Base-by-base conservation (phyloP, 2,113 vertebrate genomes). In the Colinus virginianus region DNA sequence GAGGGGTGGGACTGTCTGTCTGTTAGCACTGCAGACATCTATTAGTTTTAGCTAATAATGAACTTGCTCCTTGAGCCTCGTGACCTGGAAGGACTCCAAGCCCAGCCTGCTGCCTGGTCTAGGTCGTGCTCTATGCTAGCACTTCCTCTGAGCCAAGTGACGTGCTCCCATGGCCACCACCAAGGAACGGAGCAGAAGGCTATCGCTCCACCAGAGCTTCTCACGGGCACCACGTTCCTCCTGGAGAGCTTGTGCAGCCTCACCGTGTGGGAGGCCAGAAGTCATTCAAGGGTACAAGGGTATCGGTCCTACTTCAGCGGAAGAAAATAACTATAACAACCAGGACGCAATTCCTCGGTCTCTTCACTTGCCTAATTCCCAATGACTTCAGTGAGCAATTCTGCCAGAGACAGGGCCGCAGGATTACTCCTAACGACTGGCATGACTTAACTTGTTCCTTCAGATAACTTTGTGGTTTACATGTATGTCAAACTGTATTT, bases 361-460 rank as follows among this genome's bases (percentile, higher is more conserved):
- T 89, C 72, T 66, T 92, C 75, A 85, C 71, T 71, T 13, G 43
- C 89, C 28, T 94, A 71, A 94, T 83, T 89, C 84, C 89, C 4
- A 2, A 64, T 0, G 6, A 91, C 84, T 90, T 71, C 93, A 91
- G 17, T 87, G 64, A 92, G 76, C n/a, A 14, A 58, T 90, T 67
- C 93, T 94, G 89, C 78, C 87, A 43, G 67, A 90, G 62, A 90
- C 40, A 78, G 80, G 91, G 78, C 91, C 75, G 84, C 8, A 46
- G 89, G 92, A 92, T 93, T 95, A 59, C 62, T 90, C 78, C 81
- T 94, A 95, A 94, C 87, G 90, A 95, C 89, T 66, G 88, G 93
- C 93, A 85, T 91, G 96, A 96, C 93, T 91, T 96, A 92, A 94
- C 95, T 95, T 96, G 95, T 95, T 96, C 64, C 77, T 92, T 92